Percentiles rank a stretch among this genome's conserved stretches.
phyloP scores from a whole-genome alignment of 35 echinoderm and acorn worm genomes.

The Diadema setosum region DNA sequence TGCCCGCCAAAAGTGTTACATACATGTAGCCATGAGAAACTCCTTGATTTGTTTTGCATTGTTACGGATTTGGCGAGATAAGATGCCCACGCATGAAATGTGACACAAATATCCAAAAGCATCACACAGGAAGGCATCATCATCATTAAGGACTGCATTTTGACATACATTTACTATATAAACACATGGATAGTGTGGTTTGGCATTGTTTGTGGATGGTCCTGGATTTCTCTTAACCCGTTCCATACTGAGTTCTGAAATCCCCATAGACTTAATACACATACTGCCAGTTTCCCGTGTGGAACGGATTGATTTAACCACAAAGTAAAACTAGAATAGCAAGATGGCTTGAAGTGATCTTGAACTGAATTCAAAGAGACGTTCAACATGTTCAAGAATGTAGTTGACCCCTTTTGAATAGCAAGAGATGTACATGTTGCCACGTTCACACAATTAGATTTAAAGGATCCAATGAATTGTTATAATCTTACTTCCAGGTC shows the following conservation, averaged over 20 bases:
- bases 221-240: not conserved
- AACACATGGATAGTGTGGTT: not conserved
- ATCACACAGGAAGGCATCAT: constrained; percentile 4
- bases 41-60: not conserved
- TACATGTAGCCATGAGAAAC: not conserved
- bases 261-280: too few species aligned
- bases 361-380: not conserved
- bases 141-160: not conserved
- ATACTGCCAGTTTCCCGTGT: too few species aligned
- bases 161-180: too few species aligned
- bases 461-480: not conserved
- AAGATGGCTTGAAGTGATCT: not conserved
- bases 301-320: too few species aligned
- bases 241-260: too few species aligned
- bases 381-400: not conserved
- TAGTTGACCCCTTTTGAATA: not conserved
- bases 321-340: not conserved
- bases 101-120: not conserved
- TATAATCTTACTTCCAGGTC: not conserved
- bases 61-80: not conserved
- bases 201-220: not conserved
- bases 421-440: not conserved
- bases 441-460: not conserved
- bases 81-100: not conserved
- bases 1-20: not conserved